Percentiles rank a stretch among this genome's conserved stretches.
These are phyloP conservation scores for Micromys minutus DNA, from an alignment of 2,113 vertebrate genomes.

Conservation along the genomic window DNA sequence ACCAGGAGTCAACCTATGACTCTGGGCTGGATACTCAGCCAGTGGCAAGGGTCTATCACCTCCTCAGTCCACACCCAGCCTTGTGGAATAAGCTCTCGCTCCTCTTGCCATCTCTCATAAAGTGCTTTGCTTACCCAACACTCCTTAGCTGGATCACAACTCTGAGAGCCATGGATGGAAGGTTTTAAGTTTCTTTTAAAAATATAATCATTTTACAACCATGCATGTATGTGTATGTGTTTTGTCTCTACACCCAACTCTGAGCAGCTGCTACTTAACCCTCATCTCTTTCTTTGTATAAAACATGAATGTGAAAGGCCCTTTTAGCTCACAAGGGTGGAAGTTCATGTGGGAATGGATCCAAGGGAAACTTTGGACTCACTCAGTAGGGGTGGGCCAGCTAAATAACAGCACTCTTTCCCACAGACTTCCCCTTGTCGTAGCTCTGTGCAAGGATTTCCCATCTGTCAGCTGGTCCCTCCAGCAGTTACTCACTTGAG, in stretches of 20 bases:
- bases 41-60: slow-evolving; percentile 16
- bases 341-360: slow-evolving; percentile 86
- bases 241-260: slow-evolving; percentile 41
- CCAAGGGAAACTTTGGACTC: slow-evolving; percentile 87
- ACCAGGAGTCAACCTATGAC: neutral
- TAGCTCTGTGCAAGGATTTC: slow-evolving; percentile 83
- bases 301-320: slow-evolving; percentile 82
- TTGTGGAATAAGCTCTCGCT: slow-evolving; percentile 6
- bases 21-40: neutral
- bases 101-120: slow-evolving; percentile 53
- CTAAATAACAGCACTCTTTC: slow-evolving; percentile 79
- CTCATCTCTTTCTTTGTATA: slow-evolving; percentile 79
- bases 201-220: slow-evolving; percentile 66
- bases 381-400: slow-evolving; percentile 84
- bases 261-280: slow-evolving; percentile 70
- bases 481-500: slow-evolving; percentile 80
- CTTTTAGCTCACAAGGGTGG: slow-evolving; percentile 82
- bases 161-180: slow-evolving; percentile 57
- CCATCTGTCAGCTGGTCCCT: slow-evolving; percentile 81
- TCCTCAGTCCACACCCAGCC: slow-evolving; percentile 18
- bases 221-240: slow-evolving; percentile 54
- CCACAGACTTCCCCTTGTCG: slow-evolving; percentile 84
- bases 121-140: slow-evolving; percentile 57
- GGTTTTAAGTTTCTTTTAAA: slow-evolving; percentile 74
- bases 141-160: slow-evolving; percentile 50